phyloP scores from a whole-genome alignment of 1,140 invertebrate genomes.

The Cherax quadricarinatus region DNA sequence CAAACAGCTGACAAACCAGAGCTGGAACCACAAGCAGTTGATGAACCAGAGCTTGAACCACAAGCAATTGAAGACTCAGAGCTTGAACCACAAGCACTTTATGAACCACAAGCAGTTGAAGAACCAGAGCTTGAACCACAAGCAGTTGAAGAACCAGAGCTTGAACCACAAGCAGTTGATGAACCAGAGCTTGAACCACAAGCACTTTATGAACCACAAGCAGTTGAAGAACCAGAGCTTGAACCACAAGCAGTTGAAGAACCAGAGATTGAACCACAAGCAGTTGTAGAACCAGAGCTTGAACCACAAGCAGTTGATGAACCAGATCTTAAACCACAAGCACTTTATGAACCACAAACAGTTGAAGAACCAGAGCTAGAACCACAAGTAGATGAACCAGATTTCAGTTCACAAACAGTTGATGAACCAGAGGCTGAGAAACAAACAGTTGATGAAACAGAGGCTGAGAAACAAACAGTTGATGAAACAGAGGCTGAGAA shows the following conservation, averaged over 20 bases:
- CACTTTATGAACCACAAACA: conserved; percentile 5
- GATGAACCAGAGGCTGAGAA: background rate
- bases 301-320: background rate
- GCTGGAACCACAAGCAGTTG: too few relatives aligned
- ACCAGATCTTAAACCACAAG: conserved; percentile 1
- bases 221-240: background rate
- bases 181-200: background rate
- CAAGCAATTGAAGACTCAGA: too few relatives aligned
- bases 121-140: too few relatives aligned
- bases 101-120: too few relatives aligned
- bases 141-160: too few relatives aligned
- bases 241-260: background rate
- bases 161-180: too few relatives aligned
- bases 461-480: background rate
- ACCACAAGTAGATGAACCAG: background rate
- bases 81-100: too few relatives aligned
- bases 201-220: conserved; percentile 32
- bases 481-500: background rate
- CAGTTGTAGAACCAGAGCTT: background rate
- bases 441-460: background rate
- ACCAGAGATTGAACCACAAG: background rate
- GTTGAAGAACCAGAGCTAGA: background rate
- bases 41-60: too few relatives aligned
- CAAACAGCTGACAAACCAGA: too few relatives aligned
- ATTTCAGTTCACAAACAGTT: background rate